Evolutionary conservation across 2,797 vertebrate genomes (phyloP), one percentile per base, ranked within the genome.

Genomic region (Trachurus trachurus): DNA sequence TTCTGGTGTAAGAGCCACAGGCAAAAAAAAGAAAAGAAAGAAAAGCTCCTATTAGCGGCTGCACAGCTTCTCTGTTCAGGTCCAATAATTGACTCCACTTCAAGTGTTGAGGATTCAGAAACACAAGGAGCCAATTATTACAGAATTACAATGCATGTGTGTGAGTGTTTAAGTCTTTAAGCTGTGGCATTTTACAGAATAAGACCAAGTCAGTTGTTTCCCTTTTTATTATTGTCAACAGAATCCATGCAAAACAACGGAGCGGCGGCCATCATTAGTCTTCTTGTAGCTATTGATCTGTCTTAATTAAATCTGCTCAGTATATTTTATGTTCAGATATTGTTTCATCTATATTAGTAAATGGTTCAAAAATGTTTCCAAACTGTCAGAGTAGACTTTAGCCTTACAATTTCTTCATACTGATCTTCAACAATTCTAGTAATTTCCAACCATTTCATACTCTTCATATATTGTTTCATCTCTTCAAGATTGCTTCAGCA

Each of bases 21-120:
- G 53, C 64, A 67, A 50, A 45, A 72, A 34, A 34, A 34, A 34
- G 26, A 26, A 26, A 26, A 26, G 26, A 26, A 26, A 26, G 1
- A 34, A 34, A 34, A 82, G 84, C 80, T 84, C 44, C 69, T 71
- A 66, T 81, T 81, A 81, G 65, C 78, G 79, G 60, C 65, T 34
- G 49, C 57, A 69, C 60, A 78, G 84, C 82, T 72, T 50, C n/a
- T 78, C 75, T 82, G 34, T 59, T 71, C 66, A 76, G 74, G 54
- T 76, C 68, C 64, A 68, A 78, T 56, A 40, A 70, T 60, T 71
- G 61, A 81, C 71, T 76, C 21, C 8, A 39, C 10, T 56, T 26
- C 31, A 34, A 72, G 34, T 66, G 61, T 66, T 66, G 54, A 57
- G 66, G 44, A 71, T 76, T 59, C 13, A 49, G 50, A 74, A 42